phyloP scores from a whole-genome alignment of 1,140 invertebrate genomes.

The Brachystomella parvula region DNA sequence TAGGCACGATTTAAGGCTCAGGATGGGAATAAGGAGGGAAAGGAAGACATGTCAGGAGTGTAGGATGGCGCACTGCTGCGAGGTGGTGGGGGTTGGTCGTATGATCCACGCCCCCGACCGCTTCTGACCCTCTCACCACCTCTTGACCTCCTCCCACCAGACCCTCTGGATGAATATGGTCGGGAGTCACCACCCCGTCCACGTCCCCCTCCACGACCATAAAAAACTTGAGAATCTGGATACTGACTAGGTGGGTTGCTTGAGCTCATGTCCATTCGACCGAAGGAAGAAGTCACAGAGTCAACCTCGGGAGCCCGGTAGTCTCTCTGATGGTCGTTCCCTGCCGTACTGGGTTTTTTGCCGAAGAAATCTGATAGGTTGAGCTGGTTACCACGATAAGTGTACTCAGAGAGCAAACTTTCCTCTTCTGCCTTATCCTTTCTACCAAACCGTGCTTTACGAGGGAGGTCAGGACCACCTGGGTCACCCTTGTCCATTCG shows the following conservation, averaged over 20 bases:
- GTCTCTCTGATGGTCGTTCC: background rate
- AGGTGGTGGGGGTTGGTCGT: background rate
- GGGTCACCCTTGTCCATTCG: too few species aligned
- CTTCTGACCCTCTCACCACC: background rate
- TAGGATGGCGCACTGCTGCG: background rate
- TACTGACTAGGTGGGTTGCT: background rate
- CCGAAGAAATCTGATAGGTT: background rate
- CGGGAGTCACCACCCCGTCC: background rate
- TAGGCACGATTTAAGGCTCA: too few species aligned
- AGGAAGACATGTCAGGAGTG: background rate
- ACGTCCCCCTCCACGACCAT: background rate
- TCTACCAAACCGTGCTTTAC: background rate
- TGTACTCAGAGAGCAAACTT: background rate
- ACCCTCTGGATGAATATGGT: background rate
- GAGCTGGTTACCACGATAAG: background rate
- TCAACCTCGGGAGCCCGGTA: background rate
- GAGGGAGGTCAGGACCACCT: background rate
- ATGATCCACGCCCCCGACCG: background rate
- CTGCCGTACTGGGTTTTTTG: background rate
- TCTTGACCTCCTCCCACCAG: background rate
- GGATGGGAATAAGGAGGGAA: background rate
- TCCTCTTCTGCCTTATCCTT: background rate
- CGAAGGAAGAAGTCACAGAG: background rate
- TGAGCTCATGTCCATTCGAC: background rate
- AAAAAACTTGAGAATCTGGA: background rate